Percentiles rank a stretch among this genome's conserved stretches.
phyloP scores from a whole-genome alignment of 2,113 vertebrate species.

The Trematomus loennbergii region DNA sequence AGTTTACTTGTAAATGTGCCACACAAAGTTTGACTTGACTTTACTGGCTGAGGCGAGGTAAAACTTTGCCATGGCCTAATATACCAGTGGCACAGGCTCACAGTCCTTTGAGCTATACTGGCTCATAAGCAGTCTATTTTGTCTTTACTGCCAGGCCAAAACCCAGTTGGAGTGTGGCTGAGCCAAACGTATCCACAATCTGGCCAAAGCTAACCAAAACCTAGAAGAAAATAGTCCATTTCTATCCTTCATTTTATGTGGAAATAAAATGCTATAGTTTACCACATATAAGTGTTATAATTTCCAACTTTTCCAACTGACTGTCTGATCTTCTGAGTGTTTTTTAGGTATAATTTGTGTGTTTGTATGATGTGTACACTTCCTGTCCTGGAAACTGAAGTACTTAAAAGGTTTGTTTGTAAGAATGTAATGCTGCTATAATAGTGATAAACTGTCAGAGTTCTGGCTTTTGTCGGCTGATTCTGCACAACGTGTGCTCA shows the following conservation, averaged over 20 bases:
- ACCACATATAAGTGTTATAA: not conserved
- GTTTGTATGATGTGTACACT: not conserved
- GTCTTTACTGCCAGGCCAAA: constrained; percentile 69
- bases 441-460: constrained; percentile 19
- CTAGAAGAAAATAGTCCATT: constrained; percentile 1
- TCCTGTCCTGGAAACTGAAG: not conserved
- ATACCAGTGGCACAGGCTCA: constrained; percentile 53
- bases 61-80: constrained; percentile 60
- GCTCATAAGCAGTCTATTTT: constrained; percentile 49
- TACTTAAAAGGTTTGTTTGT: not conserved
- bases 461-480: constrained; percentile 20
- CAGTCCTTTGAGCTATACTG: constrained; percentile 56
- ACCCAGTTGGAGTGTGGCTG: constrained; percentile 42
- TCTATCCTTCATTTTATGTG: not conserved
- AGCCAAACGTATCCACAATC: constrained; percentile 54
- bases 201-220: constrained; percentile 33
- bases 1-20: constrained; percentile 45
- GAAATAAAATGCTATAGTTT: not conserved
- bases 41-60: constrained; percentile 54
- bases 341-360: not conserved
- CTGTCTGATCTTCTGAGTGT: not conserved
- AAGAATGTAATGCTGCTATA: constrained; percentile 13
- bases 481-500: constrained; percentile 25
- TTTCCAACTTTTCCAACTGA: not conserved
- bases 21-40: constrained; percentile 65